These are phyloP conservation scores for Marronus borbonicus DNA, from an alignment of 2,888 invertebrate species.

Conservation along the genomic window DNA sequence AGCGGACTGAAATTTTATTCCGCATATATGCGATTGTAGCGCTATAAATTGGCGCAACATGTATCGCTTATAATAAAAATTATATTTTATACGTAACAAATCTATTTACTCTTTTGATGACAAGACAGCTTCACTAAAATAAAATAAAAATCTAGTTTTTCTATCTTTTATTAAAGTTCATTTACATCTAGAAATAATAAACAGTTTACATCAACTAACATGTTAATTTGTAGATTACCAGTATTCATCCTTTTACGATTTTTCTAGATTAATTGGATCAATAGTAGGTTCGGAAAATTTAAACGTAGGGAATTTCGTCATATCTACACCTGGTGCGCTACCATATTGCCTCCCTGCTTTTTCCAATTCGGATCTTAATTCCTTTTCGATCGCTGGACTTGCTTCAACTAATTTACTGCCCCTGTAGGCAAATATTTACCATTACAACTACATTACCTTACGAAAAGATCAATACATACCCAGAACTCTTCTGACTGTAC, in stretches of 20 bases:
- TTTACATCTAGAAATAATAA: conserved; percentile 31
- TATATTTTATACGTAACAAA: too few relatives aligned
- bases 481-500: conserved; percentile 75
- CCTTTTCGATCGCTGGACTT: conserved; percentile 71
- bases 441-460: not conserved
- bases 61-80: too few relatives aligned
- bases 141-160: too few relatives aligned
- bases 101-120: too few relatives aligned
- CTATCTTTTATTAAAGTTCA: conserved; percentile 4
- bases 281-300: conserved; percentile 84
- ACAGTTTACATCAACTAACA: conserved; percentile 37
- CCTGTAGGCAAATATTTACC: conserved; percentile 69
- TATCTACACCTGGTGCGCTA: conserved; percentile 64
- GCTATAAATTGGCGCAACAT: too few relatives aligned
- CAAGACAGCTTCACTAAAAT: too few relatives aligned
- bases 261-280: conserved; percentile 76
- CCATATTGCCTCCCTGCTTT: conserved; percentile 57
- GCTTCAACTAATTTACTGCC: conserved; percentile 89
- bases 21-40: too few relatives aligned
- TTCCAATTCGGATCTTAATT: conserved; percentile 82
- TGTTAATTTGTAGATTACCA: conserved; percentile 49
- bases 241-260: conserved; percentile 39
- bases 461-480: not conserved
- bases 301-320: conserved; percentile 89
- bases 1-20: too few relatives aligned